Percentiles rank a stretch among this genome's conserved stretches.
Conservation (phyloP, 2,797 vertebrate genomes). For the Ctenopoma kingsleyae region DNA sequence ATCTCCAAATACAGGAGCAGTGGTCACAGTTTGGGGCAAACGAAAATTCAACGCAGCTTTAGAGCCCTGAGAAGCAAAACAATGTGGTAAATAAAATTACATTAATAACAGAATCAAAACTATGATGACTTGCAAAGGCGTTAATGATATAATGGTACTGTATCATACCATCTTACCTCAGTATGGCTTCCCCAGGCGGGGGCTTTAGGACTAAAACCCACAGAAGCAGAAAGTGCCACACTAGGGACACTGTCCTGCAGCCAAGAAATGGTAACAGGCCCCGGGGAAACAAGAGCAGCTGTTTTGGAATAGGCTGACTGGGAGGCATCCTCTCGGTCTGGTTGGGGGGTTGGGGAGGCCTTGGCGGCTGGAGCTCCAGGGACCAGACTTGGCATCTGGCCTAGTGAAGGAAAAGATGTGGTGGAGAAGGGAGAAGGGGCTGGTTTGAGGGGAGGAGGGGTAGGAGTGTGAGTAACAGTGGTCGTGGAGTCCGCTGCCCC, state of each 20-base stretch:
- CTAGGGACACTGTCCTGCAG: conserved; percentile 86
- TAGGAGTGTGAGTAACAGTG: conserved; percentile 77
- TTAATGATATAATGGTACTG: not conserved
- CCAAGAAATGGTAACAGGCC: conserved; percentile 85
- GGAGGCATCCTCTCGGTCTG: conserved; percentile 86
- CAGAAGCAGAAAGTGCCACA: conserved; percentile 82
- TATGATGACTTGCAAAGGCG: not conserved
- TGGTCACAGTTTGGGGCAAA: conserved; percentile 69
- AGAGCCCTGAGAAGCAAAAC: conserved; percentile 83
- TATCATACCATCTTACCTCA: conserved; percentile 86
- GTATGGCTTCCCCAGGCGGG: conserved; percentile 85
- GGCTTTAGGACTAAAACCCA: conserved; percentile 86
- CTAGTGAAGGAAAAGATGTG: conserved; percentile 87
- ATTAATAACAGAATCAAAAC: not conserved
- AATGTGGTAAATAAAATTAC: conserved; percentile 3
- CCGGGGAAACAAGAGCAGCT: conserved; percentile 86
- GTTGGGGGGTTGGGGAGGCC: conserved; percentile 65
- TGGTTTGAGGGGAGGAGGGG: conserved; percentile 85
- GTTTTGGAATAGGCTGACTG: conserved; percentile 85
- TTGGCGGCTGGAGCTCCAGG: conserved; percentile 82
- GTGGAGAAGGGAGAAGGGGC: conserved; percentile 91
- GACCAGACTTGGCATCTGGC: conserved; percentile 87
- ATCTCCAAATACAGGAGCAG: conserved; percentile 87
- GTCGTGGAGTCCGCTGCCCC: conserved; percentile 86
- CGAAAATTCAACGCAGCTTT: conserved; percentile 86